Conservation (phyloP, 1,140 invertebrate genomes). For the Ceratitis capitata region DNA sequence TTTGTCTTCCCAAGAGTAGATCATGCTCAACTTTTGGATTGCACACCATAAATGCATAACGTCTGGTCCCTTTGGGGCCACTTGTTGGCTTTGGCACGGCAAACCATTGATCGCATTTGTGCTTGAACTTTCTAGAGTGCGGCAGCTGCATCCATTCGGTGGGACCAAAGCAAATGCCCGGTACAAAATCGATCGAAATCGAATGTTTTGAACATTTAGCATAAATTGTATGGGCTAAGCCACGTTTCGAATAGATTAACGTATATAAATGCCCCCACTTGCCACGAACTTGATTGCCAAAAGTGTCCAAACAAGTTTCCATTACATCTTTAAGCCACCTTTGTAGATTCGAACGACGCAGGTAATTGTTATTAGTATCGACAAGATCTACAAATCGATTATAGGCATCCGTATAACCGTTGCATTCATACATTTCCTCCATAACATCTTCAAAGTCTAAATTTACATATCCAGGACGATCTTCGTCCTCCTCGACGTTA, state of each 20-base stretch:
- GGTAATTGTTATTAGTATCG: constrained; percentile 24
- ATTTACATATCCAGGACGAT: constrained; percentile 47
- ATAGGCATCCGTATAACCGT: background rate
- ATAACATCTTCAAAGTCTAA: constrained; percentile 46
- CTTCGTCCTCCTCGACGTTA: constrained; percentile 5
- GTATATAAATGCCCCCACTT: background rate
- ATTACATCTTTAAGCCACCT: constrained; percentile 47
- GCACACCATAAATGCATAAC: constrained; percentile 46
- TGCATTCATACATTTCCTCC: background rate
- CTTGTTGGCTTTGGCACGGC: constrained; percentile 44
- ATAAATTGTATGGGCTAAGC: constrained; percentile 45
- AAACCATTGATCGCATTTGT: constrained; percentile 32
- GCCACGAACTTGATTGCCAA: background rate
- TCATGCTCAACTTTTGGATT: constrained; percentile 34
- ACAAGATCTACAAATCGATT: constrained; percentile 36
- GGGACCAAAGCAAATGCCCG: constrained; percentile 46
- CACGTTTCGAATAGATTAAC: constrained; percentile 41
- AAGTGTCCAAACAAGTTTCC: background rate
- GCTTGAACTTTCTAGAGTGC: background rate
- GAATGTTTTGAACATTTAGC: constrained; percentile 4
- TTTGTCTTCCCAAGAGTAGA: constrained; percentile 1
- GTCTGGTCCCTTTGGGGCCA: constrained; percentile 5
- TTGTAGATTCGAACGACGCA: constrained; percentile 42
- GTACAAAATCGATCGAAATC: constrained; percentile 52
- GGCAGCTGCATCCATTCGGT: background rate